A percentile compares a stretch with the other conserved stretches of the same genome.
phyloP scores from a whole-genome alignment of 2,797 vertebrate species.

The Rhynchotus rufescens region DNA sequence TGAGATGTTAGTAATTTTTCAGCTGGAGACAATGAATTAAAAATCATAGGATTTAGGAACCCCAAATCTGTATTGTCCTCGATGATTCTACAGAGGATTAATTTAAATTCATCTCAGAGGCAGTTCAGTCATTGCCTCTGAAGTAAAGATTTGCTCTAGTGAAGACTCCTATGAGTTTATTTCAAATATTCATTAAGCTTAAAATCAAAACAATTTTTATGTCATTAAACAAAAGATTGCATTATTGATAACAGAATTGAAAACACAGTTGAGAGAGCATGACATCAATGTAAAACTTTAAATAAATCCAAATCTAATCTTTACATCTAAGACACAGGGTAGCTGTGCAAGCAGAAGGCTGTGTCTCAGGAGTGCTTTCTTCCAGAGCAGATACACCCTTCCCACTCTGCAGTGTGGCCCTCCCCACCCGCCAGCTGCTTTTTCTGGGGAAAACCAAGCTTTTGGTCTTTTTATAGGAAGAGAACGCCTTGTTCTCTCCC shows the following conservation, averaged over 20 bases:
- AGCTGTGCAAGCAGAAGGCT: rapidly evolving
- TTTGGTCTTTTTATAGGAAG: not conserved
- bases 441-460: not conserved
- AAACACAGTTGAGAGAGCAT: not conserved
- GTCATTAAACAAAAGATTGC: not conserved
- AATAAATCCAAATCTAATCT: not conserved
- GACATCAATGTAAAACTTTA: not conserved
- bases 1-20: not conserved
- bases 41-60: not conserved
- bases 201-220: not conserved
- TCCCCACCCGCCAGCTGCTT: not conserved
- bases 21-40: not conserved
- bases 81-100: not conserved
- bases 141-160: not conserved
- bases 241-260: not conserved
- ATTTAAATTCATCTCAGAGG: not conserved
- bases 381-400: not conserved
- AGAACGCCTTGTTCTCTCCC: not conserved
- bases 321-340: not conserved
- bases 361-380: not conserved
- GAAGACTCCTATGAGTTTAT: not conserved
- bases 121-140: not conserved
- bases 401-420: not conserved
- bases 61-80: not conserved
- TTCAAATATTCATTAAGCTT: not conserved